Percentiles rank a stretch among this genome's conserved stretches.
Evolutionary conservation across 1,140 invertebrate genomes (phyloP).

Genomic region (Bathynomus jamesi): DNA sequence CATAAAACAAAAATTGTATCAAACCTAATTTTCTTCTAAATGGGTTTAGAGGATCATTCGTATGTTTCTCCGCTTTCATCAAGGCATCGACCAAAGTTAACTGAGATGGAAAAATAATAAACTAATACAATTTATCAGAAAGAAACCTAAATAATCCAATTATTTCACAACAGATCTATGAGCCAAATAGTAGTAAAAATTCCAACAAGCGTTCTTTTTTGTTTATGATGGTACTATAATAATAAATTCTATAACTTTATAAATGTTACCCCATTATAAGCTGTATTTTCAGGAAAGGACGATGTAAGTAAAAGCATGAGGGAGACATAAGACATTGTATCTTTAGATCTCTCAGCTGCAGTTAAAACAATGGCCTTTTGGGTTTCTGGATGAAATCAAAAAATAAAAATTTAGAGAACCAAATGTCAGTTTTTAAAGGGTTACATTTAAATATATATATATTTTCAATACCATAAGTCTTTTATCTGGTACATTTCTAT

Average conservation of each 20-base stretch:
- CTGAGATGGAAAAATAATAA: slow-evolving; percentile 41
- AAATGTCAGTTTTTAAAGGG: no score
- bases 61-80: slow-evolving; percentile 65
- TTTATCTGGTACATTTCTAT: no score
- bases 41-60: slow-evolving; percentile 39
- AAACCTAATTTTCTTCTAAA: slow-evolving; percentile 29
- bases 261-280: slow-evolving; percentile 58
- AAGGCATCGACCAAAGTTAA: slow-evolving; percentile 62
- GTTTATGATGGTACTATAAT: not conserved
- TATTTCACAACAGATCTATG: not conserved
- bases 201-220: no score
- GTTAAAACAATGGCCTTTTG: slow-evolving; percentile 51
- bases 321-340: slow-evolving; percentile 77
- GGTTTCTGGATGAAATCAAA: slow-evolving; percentile 16
- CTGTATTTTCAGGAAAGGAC: slow-evolving; percentile 69
- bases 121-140: not conserved
- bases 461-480: no score
- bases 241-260: not conserved
- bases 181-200: not conserved
- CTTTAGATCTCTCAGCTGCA: slow-evolving; percentile 74
- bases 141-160: not conserved
- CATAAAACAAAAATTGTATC: no score
- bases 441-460: no score
- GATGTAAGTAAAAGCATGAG: slow-evolving; percentile 65
- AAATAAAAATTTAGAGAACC: no score